Percentiles rank a stretch among this genome's conserved stretches.
phyloP scores from a whole-genome alignment of 1,140 invertebrate genomes.

The Drosophila kikkawai region DNA sequence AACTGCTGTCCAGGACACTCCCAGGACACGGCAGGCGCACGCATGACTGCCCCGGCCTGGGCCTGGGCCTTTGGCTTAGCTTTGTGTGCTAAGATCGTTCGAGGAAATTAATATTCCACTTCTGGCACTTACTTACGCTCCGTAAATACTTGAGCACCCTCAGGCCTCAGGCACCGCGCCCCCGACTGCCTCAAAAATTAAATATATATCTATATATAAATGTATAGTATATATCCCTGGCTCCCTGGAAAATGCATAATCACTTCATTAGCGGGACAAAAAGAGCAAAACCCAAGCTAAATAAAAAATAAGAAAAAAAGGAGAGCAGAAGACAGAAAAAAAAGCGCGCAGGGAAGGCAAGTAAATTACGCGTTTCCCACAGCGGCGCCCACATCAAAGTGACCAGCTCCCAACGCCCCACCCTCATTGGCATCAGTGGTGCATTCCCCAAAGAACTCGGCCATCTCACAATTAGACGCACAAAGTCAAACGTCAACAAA shows the following conservation, averaged over 20 bases:
- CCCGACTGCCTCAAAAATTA: not conserved
- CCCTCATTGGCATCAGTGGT: constrained; percentile 15
- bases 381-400: constrained; percentile 78
- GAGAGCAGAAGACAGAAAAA: not conserved
- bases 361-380: constrained; percentile 79
- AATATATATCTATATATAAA: constrained; percentile 2
- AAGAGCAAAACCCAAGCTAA: constrained; percentile 1
- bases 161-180: constrained; percentile 7
- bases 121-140: constrained; percentile 81
- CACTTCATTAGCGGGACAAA: constrained; percentile 73
- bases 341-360: constrained; percentile 40
- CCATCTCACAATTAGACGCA: constrained; percentile 79
- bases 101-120: constrained; percentile 82
- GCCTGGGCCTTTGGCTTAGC: constrained; percentile 19
- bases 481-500: constrained; percentile 84
- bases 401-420: constrained; percentile 44
- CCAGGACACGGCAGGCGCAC: constrained; percentile 53
- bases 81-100: constrained; percentile 58
- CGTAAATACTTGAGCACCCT: constrained; percentile 72
- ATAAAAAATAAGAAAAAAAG: constrained; percentile 12
- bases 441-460: constrained; percentile 61
- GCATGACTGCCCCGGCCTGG: constrained; percentile 57
- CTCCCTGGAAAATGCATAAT: constrained; percentile 62
- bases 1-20: constrained; percentile 48
- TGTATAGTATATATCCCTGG: constrained; percentile 11